Evolutionary conservation across 2,113 vertebrate species (phyloP).

Genomic region (Tor tambroides): DNA sequence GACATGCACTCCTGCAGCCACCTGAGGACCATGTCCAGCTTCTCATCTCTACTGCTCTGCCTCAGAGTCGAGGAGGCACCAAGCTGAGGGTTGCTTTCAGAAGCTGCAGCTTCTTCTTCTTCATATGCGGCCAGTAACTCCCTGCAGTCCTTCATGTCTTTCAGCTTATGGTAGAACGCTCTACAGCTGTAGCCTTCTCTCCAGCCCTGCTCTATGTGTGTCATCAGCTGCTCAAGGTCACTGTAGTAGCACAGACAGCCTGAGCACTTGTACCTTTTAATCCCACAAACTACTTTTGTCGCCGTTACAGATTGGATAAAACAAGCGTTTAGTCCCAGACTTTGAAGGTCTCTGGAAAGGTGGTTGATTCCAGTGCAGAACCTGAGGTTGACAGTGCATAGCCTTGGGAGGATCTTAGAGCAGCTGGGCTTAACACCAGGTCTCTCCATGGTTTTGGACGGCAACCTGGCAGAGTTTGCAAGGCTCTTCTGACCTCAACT

Average conservation of each 20-base stretch:
- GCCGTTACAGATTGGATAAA: conserved; percentile 47
- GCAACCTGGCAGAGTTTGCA: not conserved
- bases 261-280: conserved; percentile 50
- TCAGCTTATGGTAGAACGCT: conserved; percentile 53
- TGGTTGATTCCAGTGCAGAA: not conserved
- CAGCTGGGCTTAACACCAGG: not conserved
- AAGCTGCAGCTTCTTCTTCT: not conserved
- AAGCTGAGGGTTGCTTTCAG: not conserved
- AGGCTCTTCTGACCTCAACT: conserved; percentile 28
- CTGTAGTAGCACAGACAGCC: conserved; percentile 48
- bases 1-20: conserved; percentile 37
- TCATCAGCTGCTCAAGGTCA: conserved; percentile 34
- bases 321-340: not conserved
- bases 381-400: not conserved
- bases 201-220: conserved; percentile 50
- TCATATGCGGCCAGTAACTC: not conserved
- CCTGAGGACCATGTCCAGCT: conserved; percentile 47
- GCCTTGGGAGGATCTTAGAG: not conserved
- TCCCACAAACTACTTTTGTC: conserved; percentile 42
- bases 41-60: conserved; percentile 32
- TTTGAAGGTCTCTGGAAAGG: not conserved
- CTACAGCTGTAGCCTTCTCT: conserved; percentile 54
- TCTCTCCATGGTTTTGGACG: not conserved
- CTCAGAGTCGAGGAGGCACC: not conserved
- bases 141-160: conserved; percentile 35